A percentile compares a stretch with the other conserved stretches of the same genome.
phyloP scores from a whole-genome alignment of 92 coral and sea anemone species.

The Anthopleura xanthogrammica region DNA sequence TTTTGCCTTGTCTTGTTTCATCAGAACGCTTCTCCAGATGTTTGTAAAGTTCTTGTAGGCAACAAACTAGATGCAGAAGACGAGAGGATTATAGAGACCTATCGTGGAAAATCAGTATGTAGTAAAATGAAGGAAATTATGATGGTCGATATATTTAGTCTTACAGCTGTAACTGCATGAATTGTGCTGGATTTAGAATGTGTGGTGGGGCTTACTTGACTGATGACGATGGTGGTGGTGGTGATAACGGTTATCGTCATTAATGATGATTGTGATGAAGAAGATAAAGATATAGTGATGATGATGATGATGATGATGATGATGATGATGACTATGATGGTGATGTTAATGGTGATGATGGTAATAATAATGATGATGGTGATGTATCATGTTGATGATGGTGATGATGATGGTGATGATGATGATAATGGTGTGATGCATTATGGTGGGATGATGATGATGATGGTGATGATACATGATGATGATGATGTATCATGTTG shows the following conservation, averaged over 20 bases:
- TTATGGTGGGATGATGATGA: no score
- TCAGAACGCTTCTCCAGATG: slow-evolving; percentile 93
- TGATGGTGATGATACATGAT: no score
- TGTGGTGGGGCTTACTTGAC: no score
- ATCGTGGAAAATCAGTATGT: slow-evolving; percentile 75
- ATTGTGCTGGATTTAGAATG: no score
- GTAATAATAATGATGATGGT: background rate
- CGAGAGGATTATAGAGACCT: slow-evolving; percentile 63
- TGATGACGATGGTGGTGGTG: background rate
- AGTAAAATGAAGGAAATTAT: background rate
- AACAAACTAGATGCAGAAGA: slow-evolving; percentile 90
- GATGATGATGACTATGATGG: background rate
- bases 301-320: no score
- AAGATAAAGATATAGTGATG: background rate
- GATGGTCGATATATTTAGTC: background rate
- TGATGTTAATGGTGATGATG: background rate
- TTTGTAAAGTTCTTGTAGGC: slow-evolving; percentile 89
- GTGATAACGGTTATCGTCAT: background rate
- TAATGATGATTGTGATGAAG: background rate
- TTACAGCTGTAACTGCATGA: no score
- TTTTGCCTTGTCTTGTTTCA: background rate
- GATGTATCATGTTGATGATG: no score
- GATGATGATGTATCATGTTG: no score
- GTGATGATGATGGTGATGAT: background rate
- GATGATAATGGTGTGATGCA: no score